phyloP scores from a whole-genome alignment of 1,140 invertebrate genomes.

The Calephelis virginiensis region DNA sequence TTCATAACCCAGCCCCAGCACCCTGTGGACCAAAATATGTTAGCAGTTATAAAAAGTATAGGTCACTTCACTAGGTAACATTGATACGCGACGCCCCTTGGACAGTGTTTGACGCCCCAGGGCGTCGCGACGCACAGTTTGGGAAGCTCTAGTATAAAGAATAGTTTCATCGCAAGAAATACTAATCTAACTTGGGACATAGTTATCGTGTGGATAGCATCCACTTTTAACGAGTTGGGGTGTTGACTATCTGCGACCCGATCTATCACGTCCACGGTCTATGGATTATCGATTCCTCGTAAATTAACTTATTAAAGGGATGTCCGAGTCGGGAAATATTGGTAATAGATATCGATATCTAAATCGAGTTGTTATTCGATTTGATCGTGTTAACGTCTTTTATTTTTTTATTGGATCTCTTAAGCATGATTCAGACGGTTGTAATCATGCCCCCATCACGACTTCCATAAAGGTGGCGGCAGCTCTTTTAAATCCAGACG shows the following conservation, averaged over 20 bases:
- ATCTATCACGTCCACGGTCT: slow-evolving; percentile 36
- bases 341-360: neutral
- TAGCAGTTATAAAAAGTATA: too few species aligned
- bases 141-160: neutral
- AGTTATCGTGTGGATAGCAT: slow-evolving; percentile 31
- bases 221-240: slow-evolving; percentile 42
- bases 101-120: neutral
- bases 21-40: too few species aligned
- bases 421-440: too few species aligned
- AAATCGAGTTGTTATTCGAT: neutral
- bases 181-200: slow-evolving; percentile 44
- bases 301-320: slow-evolving; percentile 60
- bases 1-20: neutral
- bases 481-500: too few species aligned
- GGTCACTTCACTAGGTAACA: too few species aligned
- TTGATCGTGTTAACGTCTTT: too few species aligned
- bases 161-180: slow-evolving; percentile 16
- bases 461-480: too few species aligned
- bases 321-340: neutral
- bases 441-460: too few species aligned
- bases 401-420: too few species aligned
- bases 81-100: too few species aligned
- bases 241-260: slow-evolving; percentile 33
- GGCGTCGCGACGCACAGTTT: too few species aligned
- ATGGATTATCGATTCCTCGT: slow-evolving; percentile 51